Evolutionary conservation across 1,140 invertebrate genomes (phyloP).

Genomic region (Pemphigus obesinymphae): DNA sequence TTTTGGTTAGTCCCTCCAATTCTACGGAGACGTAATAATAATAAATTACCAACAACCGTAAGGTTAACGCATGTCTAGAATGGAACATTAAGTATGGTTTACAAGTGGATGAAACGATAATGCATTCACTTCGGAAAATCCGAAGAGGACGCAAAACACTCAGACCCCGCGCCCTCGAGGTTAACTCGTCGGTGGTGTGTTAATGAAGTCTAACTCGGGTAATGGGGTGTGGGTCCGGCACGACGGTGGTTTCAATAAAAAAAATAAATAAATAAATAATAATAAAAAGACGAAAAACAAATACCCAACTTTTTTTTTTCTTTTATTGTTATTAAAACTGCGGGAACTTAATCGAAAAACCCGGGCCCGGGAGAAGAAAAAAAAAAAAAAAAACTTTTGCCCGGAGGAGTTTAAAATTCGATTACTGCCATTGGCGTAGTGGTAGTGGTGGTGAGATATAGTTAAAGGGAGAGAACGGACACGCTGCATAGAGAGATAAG

Average conservation of each 20-base stretch:
- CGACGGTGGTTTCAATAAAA: background rate
- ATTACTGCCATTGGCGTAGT: background rate
- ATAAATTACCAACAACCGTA: too few relatives aligned
- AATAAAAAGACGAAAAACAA: slow-evolving; percentile 20
- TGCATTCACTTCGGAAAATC: background rate
- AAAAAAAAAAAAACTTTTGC: slow-evolving; percentile 21
- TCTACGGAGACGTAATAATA: too few relatives aligned
- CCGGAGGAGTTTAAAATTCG: slow-evolving; percentile 36
- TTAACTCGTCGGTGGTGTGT: background rate
- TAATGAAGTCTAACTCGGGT: slow-evolving; percentile 4
- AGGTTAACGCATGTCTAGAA: too few relatives aligned
- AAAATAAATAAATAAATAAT: background rate
- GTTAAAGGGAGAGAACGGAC: background rate
- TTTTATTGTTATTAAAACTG: slow-evolving; percentile 13
- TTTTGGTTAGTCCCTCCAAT: too few relatives aligned
- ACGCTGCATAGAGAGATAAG: too few relatives aligned
- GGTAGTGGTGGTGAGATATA: background rate
- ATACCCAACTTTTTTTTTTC: slow-evolving; percentile 8
- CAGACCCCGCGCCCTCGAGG: too few relatives aligned
- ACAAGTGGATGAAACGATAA: background rate
- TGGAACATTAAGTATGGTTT: too few relatives aligned
- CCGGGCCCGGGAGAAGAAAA: too few relatives aligned
- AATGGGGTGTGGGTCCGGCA: too few relatives aligned
- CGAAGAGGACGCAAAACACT: background rate
- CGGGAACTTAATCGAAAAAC: slow-evolving; percentile 25